phyloP scores from a whole-genome alignment of 2,113 vertebrate genomes.

The Coryphaenoides rupestris region DNA sequence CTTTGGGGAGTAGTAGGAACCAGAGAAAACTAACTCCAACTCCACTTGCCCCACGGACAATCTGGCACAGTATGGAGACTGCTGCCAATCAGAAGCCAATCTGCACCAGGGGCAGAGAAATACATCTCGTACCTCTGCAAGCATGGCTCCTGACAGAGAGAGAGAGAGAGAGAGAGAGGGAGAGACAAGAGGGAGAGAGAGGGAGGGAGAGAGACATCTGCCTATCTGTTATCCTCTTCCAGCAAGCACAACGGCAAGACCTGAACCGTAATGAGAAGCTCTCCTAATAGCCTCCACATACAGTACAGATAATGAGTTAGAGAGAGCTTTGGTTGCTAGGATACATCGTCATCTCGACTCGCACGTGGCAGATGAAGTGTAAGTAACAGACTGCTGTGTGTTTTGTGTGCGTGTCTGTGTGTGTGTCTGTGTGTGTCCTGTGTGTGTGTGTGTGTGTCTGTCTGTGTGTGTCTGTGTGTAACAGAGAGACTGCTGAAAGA shows the following conservation, averaged over 20 bases:
- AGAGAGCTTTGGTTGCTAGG: constrained; percentile 53
- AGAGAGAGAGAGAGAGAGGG: too few species aligned
- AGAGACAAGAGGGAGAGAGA: too few species aligned
- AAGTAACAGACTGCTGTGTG: constrained; percentile 28
- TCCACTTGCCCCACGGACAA: constrained; percentile 44
- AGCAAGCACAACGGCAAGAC: constrained; percentile 23
- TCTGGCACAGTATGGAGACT: constrained; percentile 36
- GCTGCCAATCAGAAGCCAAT: too few species aligned
- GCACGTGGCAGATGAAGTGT: constrained; percentile 29
- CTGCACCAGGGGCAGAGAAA: too few species aligned
- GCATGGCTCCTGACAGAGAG: too few species aligned
- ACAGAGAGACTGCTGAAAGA: constrained; percentile 79
- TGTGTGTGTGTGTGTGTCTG: not conserved
- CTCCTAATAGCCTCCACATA: constrained; percentile 11
- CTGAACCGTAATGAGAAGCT: constrained; percentile 28
- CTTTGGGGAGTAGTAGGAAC: constrained; percentile 30
- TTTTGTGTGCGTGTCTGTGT: constrained; percentile 31
- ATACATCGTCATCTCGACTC: constrained; percentile 28
- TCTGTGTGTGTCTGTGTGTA: not conserved
- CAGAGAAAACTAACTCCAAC: constrained; percentile 39
- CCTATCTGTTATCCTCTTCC: not conserved
- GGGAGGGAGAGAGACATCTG: too few species aligned
- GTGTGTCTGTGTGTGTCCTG: not conserved
- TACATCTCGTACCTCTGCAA: too few species aligned
- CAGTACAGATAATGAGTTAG: constrained; percentile 25